Conservation (phyloP, 2,113 vertebrate species). For the rabbit (Oryctolagus cuniculus) region DNA sequence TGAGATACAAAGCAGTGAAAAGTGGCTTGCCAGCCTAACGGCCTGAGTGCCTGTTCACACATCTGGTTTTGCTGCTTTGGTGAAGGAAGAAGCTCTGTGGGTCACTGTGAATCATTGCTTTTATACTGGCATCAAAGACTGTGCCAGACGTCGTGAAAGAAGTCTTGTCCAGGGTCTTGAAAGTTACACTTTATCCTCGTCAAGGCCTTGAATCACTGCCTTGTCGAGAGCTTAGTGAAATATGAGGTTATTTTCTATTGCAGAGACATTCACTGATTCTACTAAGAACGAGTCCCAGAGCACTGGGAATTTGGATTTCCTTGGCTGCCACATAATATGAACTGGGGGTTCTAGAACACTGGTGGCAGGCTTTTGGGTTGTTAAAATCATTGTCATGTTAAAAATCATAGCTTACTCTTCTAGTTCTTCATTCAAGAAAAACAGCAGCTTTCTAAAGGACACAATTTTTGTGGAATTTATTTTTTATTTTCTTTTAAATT, state of each 20-base stretch:
- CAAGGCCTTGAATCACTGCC: constrained; percentile 38
- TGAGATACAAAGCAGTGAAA: constrained; percentile 43
- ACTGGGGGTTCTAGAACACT: constrained; percentile 20
- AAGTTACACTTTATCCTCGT: constrained; percentile 56
- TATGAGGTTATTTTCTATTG: constrained; percentile 46
- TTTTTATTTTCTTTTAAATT: constrained; percentile 9
- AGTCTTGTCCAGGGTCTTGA: constrained; percentile 51
- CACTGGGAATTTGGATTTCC: constrained; percentile 8
- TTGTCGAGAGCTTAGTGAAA: constrained; percentile 52
- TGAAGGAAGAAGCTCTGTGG: constrained; percentile 40
- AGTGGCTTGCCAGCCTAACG: constrained; percentile 41
- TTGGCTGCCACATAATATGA: constrained; percentile 3
- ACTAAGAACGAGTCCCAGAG: neutral
- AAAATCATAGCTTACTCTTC: constrained; percentile 20
- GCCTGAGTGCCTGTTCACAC: neutral
- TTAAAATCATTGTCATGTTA: constrained; percentile 3
- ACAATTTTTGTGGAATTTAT: constrained; percentile 21
- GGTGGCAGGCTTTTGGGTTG: neutral
- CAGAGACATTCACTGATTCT: constrained; percentile 53
- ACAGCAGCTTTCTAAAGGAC: neutral
- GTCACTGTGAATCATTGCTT: constrained; percentile 55
- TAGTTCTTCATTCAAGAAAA: constrained; percentile 48
- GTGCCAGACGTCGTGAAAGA: constrained; percentile 56
- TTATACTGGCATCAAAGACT: constrained; percentile 52
- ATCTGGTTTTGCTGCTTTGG: constrained; percentile 57